Percentiles rank a stretch among this genome's conserved stretches.
Conservation (phyloP, 1,140 invertebrate genomes). For the Leptinotarsa lineolata region DNA sequence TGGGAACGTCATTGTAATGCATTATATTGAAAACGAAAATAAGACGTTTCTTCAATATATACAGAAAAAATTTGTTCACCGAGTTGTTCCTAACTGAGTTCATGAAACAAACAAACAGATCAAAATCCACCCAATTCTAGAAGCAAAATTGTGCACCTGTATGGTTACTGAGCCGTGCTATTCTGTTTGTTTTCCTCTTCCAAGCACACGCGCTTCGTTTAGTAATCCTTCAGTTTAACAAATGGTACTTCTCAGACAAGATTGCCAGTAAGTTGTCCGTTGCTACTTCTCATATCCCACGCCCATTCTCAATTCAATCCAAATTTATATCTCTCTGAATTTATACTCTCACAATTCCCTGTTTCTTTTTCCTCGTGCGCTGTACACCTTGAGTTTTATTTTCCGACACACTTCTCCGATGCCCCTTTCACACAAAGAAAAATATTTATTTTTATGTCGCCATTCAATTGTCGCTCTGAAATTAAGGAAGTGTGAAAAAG, state of each 20-base stretch:
- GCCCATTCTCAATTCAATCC: conserved; percentile 40
- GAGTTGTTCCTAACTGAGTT: no score
- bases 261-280: conserved; percentile 41
- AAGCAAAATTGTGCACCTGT: not conserved
- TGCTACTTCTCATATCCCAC: conserved; percentile 39
- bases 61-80: no score
- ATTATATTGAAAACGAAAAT: no score
- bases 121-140: not conserved
- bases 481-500: no score
- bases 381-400: conserved; percentile 7
- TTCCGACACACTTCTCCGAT: not conserved
- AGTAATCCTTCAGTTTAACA: conserved; percentile 46
- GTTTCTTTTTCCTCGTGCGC: conserved; percentile 11
- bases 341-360: conserved; percentile 13
- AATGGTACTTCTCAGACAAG: conserved; percentile 39
- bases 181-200: conserved; percentile 12
- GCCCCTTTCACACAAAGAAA: conserved; percentile 1
- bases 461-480: no score
- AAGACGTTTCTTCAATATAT: no score
- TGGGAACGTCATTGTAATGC: no score
- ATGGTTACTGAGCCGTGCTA: not conserved
- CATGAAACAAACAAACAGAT: no score
- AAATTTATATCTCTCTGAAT: conserved; percentile 16
- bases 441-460: not conserved
- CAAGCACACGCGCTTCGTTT: conserved; percentile 35